phyloP scores from a whole-genome alignment of 2,888 invertebrate species.

The Meta bourneti region DNA sequence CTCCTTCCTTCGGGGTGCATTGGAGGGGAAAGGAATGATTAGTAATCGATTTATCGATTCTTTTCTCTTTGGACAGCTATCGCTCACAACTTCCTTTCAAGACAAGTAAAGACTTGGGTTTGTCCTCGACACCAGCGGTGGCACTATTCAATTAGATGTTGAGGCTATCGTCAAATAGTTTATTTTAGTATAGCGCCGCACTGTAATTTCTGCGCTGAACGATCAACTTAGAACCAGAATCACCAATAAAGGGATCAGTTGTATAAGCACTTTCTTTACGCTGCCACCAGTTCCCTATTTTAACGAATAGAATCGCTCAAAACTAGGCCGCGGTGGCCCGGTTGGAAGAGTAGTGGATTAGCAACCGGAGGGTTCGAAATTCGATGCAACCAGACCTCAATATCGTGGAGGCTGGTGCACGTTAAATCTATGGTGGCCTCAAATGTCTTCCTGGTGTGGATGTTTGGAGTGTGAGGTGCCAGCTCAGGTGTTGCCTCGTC shows the following conservation, averaged over 20 bases:
- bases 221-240: too few species aligned
- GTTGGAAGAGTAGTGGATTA: too few species aligned
- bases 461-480: background rate
- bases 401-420: background rate
- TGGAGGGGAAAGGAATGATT: slow-evolving; percentile 5
- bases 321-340: too few species aligned
- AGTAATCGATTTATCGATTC: slow-evolving; percentile 21
- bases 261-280: too few species aligned
- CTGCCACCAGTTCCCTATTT: too few species aligned
- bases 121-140: background rate
- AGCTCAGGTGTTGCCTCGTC: background rate
- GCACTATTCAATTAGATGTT: background rate
- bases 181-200: background rate
- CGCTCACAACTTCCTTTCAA: background rate
- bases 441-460: background rate
- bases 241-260: too few species aligned
- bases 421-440: background rate
- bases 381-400: background rate
- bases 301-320: too few species aligned
- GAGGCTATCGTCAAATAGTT: background rate
- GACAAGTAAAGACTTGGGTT: background rate
- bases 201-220: background rate
- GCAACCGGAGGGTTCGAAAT: background rate
- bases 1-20: background rate
- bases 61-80: background rate